These are phyloP conservation scores for Cladopsammia gracilis DNA, from an alignment of 64 coral and sea anemone species.

Conservation along the genomic window DNA sequence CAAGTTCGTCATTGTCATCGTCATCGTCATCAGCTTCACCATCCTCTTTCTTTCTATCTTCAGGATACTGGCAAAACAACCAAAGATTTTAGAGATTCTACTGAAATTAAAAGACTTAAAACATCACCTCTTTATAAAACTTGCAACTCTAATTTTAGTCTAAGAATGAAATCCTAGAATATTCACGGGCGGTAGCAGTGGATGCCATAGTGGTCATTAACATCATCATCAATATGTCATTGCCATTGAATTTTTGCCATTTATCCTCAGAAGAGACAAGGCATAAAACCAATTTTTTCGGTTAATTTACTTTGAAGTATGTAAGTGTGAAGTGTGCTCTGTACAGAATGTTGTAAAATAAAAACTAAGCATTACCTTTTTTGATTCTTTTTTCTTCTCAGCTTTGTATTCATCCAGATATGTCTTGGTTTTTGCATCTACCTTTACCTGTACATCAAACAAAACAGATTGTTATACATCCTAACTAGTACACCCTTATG, in stretches of 20 bases:
- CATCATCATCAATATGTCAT: no score
- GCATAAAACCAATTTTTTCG: no score
- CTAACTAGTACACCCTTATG: no score
- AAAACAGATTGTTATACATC: background rate
- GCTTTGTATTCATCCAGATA: conserved; percentile 97
- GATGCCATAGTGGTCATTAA: no score
- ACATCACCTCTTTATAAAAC: background rate
- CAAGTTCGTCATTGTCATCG: conserved; percentile 77
- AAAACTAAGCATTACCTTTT: conserved; percentile 4
- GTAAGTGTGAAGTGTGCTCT: no score
- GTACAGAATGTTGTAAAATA: no score
- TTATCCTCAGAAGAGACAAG: no score
- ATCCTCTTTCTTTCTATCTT: conserved; percentile 80
- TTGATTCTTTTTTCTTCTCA: conserved; percentile 82
- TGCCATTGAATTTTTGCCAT: no score
- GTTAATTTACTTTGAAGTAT: no score
- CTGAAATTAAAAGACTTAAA: background rate
- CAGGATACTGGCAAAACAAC: background rate
- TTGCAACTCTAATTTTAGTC: no score
- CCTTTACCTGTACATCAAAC: conserved; percentile 81
- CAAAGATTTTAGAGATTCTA: background rate
- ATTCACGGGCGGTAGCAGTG: no score
- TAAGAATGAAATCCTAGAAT: no score
- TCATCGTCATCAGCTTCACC: conserved; percentile 88
- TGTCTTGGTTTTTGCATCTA: conserved; percentile 97